These are phyloP conservation scores for Trichogramma pretiosum DNA, from an alignment of 1,140 invertebrate genomes.

Conservation along the genomic window DNA sequence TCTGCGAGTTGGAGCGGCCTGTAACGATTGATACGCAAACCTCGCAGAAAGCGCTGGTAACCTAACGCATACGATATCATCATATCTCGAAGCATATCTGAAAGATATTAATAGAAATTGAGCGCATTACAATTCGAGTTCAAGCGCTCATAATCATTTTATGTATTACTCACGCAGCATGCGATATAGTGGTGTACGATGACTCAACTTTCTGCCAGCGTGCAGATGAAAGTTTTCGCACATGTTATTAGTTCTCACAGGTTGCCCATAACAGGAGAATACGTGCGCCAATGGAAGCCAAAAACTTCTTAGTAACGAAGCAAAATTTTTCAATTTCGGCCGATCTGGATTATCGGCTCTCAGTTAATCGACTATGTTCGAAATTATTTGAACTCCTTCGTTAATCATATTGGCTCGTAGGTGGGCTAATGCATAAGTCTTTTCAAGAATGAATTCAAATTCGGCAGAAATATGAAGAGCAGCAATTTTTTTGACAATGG, in stretches of 20 bases:
- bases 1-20: too few species aligned
- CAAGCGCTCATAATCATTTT: too few species aligned
- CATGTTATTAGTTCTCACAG: constrained; percentile 8
- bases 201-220: background rate
- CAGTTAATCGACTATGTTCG: background rate
- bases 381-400: background rate
- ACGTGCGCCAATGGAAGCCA: constrained; percentile 11
- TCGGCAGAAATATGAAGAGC: background rate
- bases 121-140: too few species aligned
- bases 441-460: constrained; percentile 10
- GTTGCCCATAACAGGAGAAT: constrained; percentile 5
- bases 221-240: constrained; percentile 12
- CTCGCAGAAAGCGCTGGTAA: too few species aligned
- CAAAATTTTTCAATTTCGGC: background rate
- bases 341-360: background rate
- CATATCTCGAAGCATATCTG: too few species aligned
- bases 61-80: too few species aligned
- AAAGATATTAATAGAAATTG: too few species aligned
- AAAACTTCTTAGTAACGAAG: background rate
- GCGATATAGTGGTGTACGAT: too few species aligned
- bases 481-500: too few species aligned
- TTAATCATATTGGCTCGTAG: background rate
- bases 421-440: constrained; percentile 10
- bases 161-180: too few species aligned
- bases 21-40: too few species aligned